Base-by-base conservation (phyloP, 2,113 vertebrate species). In the Pycnonotus jocosus region DNA sequence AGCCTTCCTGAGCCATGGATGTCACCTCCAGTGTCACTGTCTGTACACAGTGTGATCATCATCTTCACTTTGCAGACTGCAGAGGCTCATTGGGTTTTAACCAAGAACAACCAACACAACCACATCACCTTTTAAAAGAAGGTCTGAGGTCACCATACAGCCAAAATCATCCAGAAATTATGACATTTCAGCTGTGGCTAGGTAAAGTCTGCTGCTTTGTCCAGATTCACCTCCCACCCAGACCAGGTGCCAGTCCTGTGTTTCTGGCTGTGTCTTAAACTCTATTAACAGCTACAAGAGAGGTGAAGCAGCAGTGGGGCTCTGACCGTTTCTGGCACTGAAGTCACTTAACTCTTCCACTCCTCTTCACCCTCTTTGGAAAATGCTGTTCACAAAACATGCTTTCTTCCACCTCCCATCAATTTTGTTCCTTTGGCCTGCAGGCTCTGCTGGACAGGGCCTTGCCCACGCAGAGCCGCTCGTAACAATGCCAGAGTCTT, bases 401-500 rank as follows among this genome's bases (percentile, higher is more conserved):
- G 11, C 23, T 91, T 74, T 78, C 65, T 85, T 58, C 40, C 3
- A 35, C 45, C 28, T 69, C 28, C 12, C 45, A 42, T 19, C 6
- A 5, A 10, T 56, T 53, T 65, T 57, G 37, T 16, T 38, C 8
- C 35, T 73, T 92, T 3, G 5, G 13, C 53, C 42, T 56, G 14
- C 31, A 68, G 28, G 38, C 21, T 77, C 25, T 60, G 53, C 10
- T 18, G 21, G 33, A 47, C 37, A 64, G 31, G 17, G n/a, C 12
- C 65, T 61, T 70, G 30, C 15, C 27, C 13, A 9, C 18, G 30
- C 48, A 38, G 27, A 28, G 23, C 44, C 31, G 77, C 31, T 16
- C 0, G 0, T 25, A 27, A 27, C 3, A 1, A 40, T 73, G 47
- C 44, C n/a, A 33, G 27, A 30, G 25, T 47, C 72, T 89, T 56